Evolutionary conservation across 2,797 vertebrate species (phyloP).

Genomic region (Champsocephalus gunnari): DNA sequence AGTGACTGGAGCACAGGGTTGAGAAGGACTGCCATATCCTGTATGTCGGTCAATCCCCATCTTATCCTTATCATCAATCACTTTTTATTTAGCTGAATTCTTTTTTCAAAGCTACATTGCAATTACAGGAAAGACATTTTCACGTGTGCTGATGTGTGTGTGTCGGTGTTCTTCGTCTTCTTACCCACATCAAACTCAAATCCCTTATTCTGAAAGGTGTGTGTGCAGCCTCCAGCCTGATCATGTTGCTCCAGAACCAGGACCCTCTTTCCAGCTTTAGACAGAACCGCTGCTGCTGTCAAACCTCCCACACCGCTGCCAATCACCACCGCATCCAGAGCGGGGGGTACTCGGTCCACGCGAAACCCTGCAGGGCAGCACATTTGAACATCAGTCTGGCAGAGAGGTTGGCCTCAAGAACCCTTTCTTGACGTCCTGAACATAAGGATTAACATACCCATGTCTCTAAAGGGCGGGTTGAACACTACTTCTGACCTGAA

Average conservation of each 20-base stretch:
- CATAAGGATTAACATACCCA: not conserved
- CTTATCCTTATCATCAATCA: not conserved
- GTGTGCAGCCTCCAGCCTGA: constrained; percentile 86
- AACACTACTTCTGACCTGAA: not conserved
- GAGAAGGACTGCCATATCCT: not conserved
- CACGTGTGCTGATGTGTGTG: not conserved
- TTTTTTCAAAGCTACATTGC: not conserved
- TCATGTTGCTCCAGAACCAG: constrained; percentile 86
- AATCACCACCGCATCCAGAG: constrained; percentile 84
- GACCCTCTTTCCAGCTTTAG: constrained; percentile 84
- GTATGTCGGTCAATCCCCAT: too few species aligned
- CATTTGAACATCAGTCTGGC: not conserved
- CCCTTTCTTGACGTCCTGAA: not conserved
- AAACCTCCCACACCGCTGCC: constrained; percentile 86
- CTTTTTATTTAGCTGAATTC: not conserved
- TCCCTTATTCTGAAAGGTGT: constrained; percentile 84
- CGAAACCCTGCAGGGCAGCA: constrained; percentile 68
- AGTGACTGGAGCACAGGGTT: too few species aligned
- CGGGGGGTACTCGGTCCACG: constrained; percentile 68
- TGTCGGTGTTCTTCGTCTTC: constrained; percentile 1
- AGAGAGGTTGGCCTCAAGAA: not conserved
- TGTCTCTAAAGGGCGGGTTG: not conserved
- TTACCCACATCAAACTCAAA: constrained; percentile 89
- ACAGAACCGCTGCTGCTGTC: constrained; percentile 77
- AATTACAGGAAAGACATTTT: not conserved